Evolutionary conservation across 2,113 vertebrate species (phyloP).

Genomic region (Felis catus): F.catus_Fca126_mat1.0 CM031416.1:79731501-79732000

Average conservation of each 20-base stretch:
- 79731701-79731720: not conserved
- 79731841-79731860: too few relatives aligned
- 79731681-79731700: not conserved
- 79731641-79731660: not conserved
- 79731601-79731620: not conserved
- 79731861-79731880: not conserved
- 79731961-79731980: conserved; percentile 96
- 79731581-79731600: not conserved
- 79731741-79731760: not conserved
- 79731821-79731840: not conserved
- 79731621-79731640: not conserved
- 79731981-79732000: conserved; percentile 98
- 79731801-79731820: not conserved
- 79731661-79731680: not conserved
- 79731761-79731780: not conserved
- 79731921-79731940: conserved; percentile 94
- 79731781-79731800: not conserved
- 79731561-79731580: too few relatives aligned
- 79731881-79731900: conserved; percentile 48
- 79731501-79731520: too few relatives aligned
- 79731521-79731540: too few relatives aligned
- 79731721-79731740: not conserved
- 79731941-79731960: conserved; percentile 98
- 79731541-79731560: too few relatives aligned
- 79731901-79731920: conserved; percentile 97